These are phyloP conservation scores for Philopotamus ludificatus DNA, from an alignment of 1,140 invertebrate species.

Conservation along the genomic window DNA sequence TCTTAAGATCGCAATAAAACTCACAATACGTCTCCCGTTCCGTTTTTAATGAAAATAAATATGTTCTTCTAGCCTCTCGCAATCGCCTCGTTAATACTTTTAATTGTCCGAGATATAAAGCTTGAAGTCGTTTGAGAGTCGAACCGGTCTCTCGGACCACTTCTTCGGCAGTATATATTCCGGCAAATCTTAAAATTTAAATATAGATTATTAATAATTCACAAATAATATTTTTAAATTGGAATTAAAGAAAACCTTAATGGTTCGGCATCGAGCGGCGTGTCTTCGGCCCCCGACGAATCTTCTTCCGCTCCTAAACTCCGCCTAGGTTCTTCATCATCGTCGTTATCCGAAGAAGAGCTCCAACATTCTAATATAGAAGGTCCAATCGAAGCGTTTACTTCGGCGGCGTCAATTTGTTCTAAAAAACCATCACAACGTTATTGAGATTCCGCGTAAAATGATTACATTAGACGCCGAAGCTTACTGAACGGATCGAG, in stretches of 20 bases:
- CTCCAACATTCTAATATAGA: constrained; percentile 34
- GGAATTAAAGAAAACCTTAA: constrained; percentile 47
- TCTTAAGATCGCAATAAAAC: constrained; percentile 43
- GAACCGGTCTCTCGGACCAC: constrained; percentile 74
- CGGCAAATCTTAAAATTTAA: constrained; percentile 68
- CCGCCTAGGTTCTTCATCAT: constrained; percentile 12
- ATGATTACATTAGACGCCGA: constrained; percentile 6
- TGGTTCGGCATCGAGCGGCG: constrained; percentile 46
- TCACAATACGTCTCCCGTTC: constrained; percentile 82
- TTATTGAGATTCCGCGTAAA: not conserved
- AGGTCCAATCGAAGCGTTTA: constrained; percentile 44
- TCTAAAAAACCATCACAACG: constrained; percentile 43
- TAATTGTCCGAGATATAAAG: constrained; percentile 82
- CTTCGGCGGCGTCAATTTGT: constrained; percentile 49
- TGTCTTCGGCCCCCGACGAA: constrained; percentile 47
- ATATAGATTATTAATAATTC: not conserved
- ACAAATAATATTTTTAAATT: not conserved
- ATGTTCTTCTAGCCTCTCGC: constrained; percentile 70
- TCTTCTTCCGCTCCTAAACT: constrained; percentile 34
- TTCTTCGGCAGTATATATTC: constrained; percentile 85
- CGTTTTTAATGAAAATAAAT: constrained; percentile 68
- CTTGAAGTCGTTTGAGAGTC: constrained; percentile 76
- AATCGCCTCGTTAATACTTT: constrained; percentile 71
- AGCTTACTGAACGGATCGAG: constrained; percentile 52
- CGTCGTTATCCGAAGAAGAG: constrained; percentile 33